Conservation (phyloP, 2,797 vertebrate species). For the Lithobates pipiens region DNA sequence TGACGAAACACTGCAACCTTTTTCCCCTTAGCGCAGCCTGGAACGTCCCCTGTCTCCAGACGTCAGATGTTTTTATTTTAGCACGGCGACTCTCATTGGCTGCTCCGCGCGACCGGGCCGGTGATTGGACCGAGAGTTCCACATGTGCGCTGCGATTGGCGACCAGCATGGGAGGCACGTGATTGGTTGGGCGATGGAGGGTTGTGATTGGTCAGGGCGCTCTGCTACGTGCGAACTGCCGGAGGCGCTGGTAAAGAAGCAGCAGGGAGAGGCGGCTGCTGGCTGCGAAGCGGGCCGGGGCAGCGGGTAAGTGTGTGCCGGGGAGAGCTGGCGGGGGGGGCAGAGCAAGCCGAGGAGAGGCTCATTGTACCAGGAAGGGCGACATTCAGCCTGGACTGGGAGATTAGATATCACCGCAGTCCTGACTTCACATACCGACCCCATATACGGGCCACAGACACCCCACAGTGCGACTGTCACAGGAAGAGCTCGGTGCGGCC, state of each 20-base stretch:
- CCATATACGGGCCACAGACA: no score
- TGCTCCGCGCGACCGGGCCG: no score
- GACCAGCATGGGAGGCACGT: background rate
- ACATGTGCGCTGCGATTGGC: background rate
- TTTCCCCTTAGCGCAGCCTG: no score
- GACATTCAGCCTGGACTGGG: no score
- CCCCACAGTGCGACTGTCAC: no score
- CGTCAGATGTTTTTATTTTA: background rate
- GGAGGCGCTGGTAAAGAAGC: background rate
- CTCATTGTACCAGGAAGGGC: no score
- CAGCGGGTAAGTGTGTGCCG: background rate
- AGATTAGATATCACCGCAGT: no score
- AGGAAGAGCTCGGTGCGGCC: no score
- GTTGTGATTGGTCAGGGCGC: slow-evolving; percentile 26
- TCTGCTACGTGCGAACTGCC: background rate
- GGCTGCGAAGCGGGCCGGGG: background rate
- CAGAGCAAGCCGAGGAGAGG: no score
- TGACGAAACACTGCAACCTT: no score
- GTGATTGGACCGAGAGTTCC: background rate
- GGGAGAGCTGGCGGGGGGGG: background rate
- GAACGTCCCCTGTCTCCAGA: background rate
- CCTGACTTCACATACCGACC: no score
- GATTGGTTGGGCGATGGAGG: background rate
- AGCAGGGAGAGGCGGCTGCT: background rate
- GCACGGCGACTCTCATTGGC: background rate